A percentile compares a stretch with the other conserved stretches of the same genome.
These are phyloP conservation scores for Microvelia longipes DNA, from an alignment of 1,140 invertebrate species.

Conservation along the genomic window DNA sequence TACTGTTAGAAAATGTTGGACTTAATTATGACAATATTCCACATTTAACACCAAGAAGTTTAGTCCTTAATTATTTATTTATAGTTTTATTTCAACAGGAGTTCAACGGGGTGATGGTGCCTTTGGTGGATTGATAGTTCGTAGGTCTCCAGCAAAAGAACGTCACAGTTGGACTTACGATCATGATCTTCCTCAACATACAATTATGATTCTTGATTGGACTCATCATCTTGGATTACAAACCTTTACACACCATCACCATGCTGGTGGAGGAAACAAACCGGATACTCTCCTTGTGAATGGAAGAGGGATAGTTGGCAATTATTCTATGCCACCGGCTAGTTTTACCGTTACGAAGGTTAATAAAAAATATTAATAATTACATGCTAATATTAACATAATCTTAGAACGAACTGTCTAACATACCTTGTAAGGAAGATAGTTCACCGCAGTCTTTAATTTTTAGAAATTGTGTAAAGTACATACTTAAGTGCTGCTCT, in stretches of 20 bases:
- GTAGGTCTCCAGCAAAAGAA: slow-evolving; percentile 39
- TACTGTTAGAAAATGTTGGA: too few species aligned
- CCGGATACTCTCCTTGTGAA: slow-evolving; percentile 46
- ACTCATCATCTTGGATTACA: slow-evolving; percentile 46
- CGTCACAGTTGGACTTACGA: slow-evolving; percentile 46
- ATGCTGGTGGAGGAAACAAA: slow-evolving; percentile 61
- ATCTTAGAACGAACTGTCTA: slow-evolving; percentile 1
- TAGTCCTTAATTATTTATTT: too few species aligned
- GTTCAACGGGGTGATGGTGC: slow-evolving; percentile 67
- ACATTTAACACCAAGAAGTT: too few species aligned
- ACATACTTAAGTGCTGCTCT: too few species aligned
- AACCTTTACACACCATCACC: slow-evolving; percentile 61
- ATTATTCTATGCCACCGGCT: slow-evolving; percentile 32
- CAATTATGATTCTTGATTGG: slow-evolving; percentile 64
- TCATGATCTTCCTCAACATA: slow-evolving; percentile 50
- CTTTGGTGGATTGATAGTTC: slow-evolving; percentile 57
- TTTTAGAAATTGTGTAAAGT: too few species aligned
- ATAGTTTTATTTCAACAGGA: too few species aligned
- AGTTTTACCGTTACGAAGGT: slow-evolving; percentile 44
- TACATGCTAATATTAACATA: not conserved
- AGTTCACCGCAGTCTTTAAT: too few species aligned
- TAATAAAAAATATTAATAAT: slow-evolving; percentile 14
- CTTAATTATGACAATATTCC: too few species aligned
- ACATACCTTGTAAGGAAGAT: too few species aligned
- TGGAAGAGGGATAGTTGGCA: slow-evolving; percentile 46